These are phyloP conservation scores for Plestiodon gilberti DNA, from an alignment of 2,113 vertebrate species.

Conservation along the genomic window DNA sequence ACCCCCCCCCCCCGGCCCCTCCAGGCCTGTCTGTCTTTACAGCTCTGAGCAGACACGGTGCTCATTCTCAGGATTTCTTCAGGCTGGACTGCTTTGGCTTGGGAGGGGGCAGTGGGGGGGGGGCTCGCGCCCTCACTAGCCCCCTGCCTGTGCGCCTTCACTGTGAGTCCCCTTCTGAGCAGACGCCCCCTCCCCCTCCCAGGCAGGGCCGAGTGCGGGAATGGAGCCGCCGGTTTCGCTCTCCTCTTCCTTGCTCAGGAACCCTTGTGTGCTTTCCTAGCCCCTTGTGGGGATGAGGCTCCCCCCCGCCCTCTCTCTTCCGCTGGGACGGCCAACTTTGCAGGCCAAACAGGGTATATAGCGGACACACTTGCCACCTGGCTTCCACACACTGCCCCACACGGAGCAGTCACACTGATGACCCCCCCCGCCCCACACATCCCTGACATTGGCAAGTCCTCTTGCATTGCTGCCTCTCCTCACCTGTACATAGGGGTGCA, in stretches of 20 bases:
- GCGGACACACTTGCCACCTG: constrained; percentile 18
- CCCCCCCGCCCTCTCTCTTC: background rate
- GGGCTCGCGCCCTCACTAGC: accelerated
- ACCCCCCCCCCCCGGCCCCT: background rate
- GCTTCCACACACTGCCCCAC: background rate
- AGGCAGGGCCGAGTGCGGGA: accelerated
- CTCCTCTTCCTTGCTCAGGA: constrained; percentile 67
- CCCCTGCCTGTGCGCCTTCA: background rate
- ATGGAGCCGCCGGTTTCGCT: constrained; percentile 20
- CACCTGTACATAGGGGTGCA: background rate
- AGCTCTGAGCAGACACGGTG: background rate
- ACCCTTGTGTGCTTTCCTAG: constrained; percentile 40
- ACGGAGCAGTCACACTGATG: background rate
- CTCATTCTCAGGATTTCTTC: constrained; percentile 14
- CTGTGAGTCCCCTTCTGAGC: background rate
- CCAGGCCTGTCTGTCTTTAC: background rate
- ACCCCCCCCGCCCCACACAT: background rate
- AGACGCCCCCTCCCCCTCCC: background rate
- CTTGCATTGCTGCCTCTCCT: background rate
- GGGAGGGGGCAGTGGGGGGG: background rate
- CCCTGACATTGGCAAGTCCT: background rate
- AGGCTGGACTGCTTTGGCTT: accelerated
- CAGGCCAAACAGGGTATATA: constrained; percentile 52
- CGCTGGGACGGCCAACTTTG: constrained; percentile 46
- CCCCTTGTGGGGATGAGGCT: constrained; percentile 10